Evolutionary conservation across 2,797 vertebrate species (phyloP), one percentile per base, ranked within the genome.

Genomic region (Gymnothorax javanicus): DNA sequence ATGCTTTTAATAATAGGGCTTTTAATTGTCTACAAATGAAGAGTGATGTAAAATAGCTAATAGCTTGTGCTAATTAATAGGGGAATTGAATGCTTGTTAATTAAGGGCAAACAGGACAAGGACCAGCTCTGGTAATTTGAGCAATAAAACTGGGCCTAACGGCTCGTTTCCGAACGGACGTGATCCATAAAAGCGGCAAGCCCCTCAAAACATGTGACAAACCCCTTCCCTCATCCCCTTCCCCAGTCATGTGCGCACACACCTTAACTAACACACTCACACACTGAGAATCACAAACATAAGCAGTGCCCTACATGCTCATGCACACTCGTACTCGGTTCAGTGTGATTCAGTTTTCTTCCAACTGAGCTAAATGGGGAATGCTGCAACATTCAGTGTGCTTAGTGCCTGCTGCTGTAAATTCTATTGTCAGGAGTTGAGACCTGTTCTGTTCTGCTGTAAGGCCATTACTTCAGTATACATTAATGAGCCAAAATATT

Each of bases 21-120:
- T 96, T 97, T 97, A 98, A 99, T 98, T 97, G 97, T 95, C 93
- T 89, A 93, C 95, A 96, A 96, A 96, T 96, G 95, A 97, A 97
- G 95, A 96, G 94, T 96, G 96, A 97, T 96, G 95, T 96, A 97
- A 98, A 97, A 96, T 97, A 96, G 96, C 95, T 96, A 97, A 97
- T 95, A 96, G 95, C 94, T 94, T 91, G 93, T 91, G 94, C 96
- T 98, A 98, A 99, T 98, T 98, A 98, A 98, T 98, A 95, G 95
- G 95, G 93, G 94, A 95, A 97, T 97, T 97, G 96, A 96, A 94
- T 92, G 95, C 93, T 93, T 97, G 96, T 96, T 99, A 98, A 98
- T 98, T 98, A 98, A 98, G 96, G 96, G 96, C 96, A 98, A 97
- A 97, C 94, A 95, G 96, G 96, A 97, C 96, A 95, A 96, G 96